Percentiles rank a stretch among this genome's conserved stretches.
These are phyloP conservation scores for Entomyzon cyanotis DNA, from an alignment of 2,113 vertebrate genomes.

Conservation along the genomic window DNA sequence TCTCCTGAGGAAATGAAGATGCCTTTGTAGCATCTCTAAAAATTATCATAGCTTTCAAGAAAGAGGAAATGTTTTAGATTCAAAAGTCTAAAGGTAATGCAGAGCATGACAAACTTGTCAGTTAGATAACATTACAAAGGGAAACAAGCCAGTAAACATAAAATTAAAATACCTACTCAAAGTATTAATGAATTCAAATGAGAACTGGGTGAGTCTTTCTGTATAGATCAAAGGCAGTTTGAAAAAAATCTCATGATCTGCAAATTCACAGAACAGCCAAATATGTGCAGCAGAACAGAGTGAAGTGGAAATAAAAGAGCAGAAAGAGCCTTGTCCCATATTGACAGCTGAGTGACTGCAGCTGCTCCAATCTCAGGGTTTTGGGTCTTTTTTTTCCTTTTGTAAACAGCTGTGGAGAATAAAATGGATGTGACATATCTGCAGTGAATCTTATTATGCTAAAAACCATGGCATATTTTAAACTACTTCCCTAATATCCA, in stretches of 20 bases:
- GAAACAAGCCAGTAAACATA: constrained; percentile 44
- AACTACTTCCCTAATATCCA: background rate
- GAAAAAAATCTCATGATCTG: constrained; percentile 7
- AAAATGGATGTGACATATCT: constrained; percentile 39
- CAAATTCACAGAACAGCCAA: constrained; percentile 41
- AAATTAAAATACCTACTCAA: constrained; percentile 44
- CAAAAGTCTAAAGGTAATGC: constrained; percentile 14
- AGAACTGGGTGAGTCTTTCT: constrained; percentile 16
- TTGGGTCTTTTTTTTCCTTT: background rate
- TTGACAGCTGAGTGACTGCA: constrained; percentile 56
- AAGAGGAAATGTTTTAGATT: constrained; percentile 22
- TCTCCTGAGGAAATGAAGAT: background rate
- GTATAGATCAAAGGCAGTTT: constrained; percentile 47
- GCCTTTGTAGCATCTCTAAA: background rate
- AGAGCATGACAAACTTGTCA: background rate
- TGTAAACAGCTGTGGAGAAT: constrained; percentile 51
- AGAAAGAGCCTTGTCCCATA: constrained; percentile 11
- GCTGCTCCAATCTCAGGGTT: constrained; percentile 4
- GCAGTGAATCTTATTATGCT: constrained; percentile 11
- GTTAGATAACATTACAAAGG: constrained; percentile 15
- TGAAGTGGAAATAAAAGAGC: constrained; percentile 31
- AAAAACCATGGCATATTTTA: background rate
- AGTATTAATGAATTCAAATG: constrained; percentile 48
- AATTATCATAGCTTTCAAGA: constrained; percentile 4
- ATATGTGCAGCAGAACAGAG: constrained; percentile 26